Conservation (phyloP, 2,888 invertebrate species). For the Meteorus colon region DNA sequence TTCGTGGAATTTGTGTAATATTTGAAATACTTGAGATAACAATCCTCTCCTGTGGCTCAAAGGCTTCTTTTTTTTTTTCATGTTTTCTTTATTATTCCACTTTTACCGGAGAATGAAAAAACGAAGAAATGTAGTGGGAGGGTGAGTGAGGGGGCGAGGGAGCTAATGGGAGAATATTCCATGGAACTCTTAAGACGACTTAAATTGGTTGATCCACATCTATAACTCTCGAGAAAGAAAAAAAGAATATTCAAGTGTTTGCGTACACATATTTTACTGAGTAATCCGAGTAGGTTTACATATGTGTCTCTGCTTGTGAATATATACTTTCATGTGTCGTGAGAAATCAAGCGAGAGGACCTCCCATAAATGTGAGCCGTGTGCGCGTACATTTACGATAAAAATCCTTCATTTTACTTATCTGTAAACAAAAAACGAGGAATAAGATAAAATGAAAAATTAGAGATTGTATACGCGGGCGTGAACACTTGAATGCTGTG, state of each 20-base stretch:
- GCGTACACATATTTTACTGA: slow-evolving; percentile 11
- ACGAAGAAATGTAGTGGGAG: background rate
- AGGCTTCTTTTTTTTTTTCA: background rate
- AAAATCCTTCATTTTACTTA: slow-evolving; percentile 28
- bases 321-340: slow-evolving; percentile 19
- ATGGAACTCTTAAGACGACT: slow-evolving; percentile 23
- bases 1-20: slow-evolving; percentile 16
- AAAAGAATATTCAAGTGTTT: background rate
- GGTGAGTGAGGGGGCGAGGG: background rate
- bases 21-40: slow-evolving; percentile 14
- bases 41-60: slow-evolving; percentile 2
- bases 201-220: slow-evolving; percentile 31
- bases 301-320: slow-evolving; percentile 17
- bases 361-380: slow-evolving; percentile 35
- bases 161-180: background rate
- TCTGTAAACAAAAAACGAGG: slow-evolving; percentile 21
- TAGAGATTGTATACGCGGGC: too few relatives aligned
- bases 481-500: too few relatives aligned
- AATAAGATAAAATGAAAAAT: slow-evolving; percentile 1
- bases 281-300: slow-evolving; percentile 32
- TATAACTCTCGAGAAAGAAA: slow-evolving; percentile 19
- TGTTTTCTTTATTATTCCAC: slow-evolving; percentile 30
- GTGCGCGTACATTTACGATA: background rate
- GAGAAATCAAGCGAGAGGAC: slow-evolving; percentile 29
- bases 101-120: background rate